phyloP scores from a whole-genome alignment of 2,888 invertebrate genomes.

The Eucriotettix oculatus region DNA sequence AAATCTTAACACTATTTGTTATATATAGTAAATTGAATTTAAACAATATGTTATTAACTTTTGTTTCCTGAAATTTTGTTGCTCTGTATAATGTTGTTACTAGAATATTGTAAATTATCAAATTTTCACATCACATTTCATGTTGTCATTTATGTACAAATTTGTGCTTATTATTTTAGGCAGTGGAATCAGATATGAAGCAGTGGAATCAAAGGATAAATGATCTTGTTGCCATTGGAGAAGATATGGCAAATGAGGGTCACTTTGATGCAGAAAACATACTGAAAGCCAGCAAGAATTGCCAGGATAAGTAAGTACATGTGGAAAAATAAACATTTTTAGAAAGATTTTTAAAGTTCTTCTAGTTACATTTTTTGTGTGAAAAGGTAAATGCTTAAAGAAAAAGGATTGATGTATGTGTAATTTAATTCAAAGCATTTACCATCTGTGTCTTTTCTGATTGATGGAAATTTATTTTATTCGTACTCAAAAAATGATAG shows the following conservation, averaged over 20 bases:
- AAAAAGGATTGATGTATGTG: neutral
- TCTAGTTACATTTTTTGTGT: too few species aligned
- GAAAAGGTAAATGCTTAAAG: too few species aligned
- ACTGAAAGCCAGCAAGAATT: constrained; percentile 53
- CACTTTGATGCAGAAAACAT: constrained; percentile 90
- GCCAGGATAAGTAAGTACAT: constrained; percentile 40
- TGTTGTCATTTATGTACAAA: neutral
- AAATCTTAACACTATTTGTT: neutral
- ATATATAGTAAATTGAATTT: neutral
- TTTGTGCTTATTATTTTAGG: constrained; percentile 23
- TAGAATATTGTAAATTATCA: neutral
- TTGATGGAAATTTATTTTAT: neutral
- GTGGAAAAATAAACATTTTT: neutral
- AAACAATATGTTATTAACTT: neutral
- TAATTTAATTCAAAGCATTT: neutral
- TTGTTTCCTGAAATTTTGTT: neutral
- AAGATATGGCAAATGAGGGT: constrained; percentile 81
- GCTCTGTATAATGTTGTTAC: neutral
- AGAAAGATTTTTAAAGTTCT: neutral
- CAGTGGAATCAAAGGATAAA: constrained; percentile 70
- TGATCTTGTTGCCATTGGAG: constrained; percentile 60
- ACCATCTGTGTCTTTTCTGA: neutral
- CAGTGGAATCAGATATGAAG: constrained; percentile 68
- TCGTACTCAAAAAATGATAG: neutral
- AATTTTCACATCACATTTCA: neutral